Conservation (phyloP, 35 echinoderm and acorn worm species). For the Lytechinus pictus region DNA sequence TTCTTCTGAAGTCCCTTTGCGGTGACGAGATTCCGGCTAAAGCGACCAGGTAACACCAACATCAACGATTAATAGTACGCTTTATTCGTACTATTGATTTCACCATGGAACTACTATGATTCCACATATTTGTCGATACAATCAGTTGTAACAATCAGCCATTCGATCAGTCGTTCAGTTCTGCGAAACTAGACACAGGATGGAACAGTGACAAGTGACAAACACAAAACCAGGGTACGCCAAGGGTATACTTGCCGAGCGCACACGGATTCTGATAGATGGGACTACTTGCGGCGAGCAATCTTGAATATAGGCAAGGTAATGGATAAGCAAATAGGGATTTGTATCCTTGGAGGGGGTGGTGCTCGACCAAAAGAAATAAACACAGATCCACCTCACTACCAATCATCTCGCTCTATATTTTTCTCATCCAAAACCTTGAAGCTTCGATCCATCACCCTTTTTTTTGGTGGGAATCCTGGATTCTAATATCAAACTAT, state of each 20-base stretch:
- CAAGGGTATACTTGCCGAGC: not conserved
- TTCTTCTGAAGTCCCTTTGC: not conserved
- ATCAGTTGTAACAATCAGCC: too few relatives aligned
- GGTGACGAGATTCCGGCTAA: not conserved
- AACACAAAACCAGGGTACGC: not conserved
- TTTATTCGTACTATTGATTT: too few relatives aligned
- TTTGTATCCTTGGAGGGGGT: not conserved
- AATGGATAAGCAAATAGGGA: conserved; percentile 18
- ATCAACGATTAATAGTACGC: too few relatives aligned
- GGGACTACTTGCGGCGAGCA: not conserved
- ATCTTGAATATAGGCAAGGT: not conserved
- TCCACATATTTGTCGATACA: too few relatives aligned
- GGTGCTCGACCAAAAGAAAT: not conserved
- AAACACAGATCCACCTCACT: not conserved
- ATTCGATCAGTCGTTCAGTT: too few relatives aligned
- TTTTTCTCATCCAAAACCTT: not conserved
- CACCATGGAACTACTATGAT: too few relatives aligned
- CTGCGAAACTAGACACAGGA: not conserved
- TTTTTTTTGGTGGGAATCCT: not conserved
- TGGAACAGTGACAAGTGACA: not conserved
- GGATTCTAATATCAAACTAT: not conserved
- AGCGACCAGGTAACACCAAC: not conserved
- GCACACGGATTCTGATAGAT: not conserved
- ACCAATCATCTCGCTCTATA: not conserved
- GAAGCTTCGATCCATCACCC: not conserved